These are phyloP conservation scores for Thamnophis sirtalis DNA, from an alignment of 2,113 vertebrate genomes.

Conservation along the genomic window DNA sequence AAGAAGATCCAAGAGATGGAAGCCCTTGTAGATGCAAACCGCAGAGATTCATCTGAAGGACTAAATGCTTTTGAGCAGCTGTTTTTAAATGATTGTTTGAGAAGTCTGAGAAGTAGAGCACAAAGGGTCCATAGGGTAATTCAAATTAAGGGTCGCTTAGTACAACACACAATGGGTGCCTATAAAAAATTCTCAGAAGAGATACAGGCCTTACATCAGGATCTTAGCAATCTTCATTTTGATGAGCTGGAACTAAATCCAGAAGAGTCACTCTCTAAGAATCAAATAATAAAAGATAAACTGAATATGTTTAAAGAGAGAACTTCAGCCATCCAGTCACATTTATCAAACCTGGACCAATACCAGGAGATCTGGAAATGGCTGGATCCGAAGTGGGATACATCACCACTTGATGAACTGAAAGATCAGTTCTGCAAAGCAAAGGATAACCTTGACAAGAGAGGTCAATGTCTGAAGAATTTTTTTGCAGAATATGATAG, in stretches of 20 bases:
- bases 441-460: slow-evolving; percentile 65
- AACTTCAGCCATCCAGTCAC: slow-evolving; percentile 40
- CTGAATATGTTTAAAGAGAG: slow-evolving; percentile 47
- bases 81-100: slow-evolving; percentile 76
- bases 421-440: slow-evolving; percentile 53
- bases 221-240: slow-evolving; percentile 60
- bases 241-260: slow-evolving; percentile 34
- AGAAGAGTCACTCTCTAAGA: slow-evolving; percentile 9
- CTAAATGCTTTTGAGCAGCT: slow-evolving; percentile 78
- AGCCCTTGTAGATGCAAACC: slow-evolving; percentile 65
- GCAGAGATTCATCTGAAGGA: slow-evolving; percentile 68
- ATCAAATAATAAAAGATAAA: slow-evolving; percentile 38
- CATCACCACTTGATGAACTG: slow-evolving; percentile 52
- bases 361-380: slow-evolving; percentile 67
- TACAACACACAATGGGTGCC: slow-evolving; percentile 64
- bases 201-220: slow-evolving; percentile 65
- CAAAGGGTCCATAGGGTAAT: slow-evolving; percentile 66
- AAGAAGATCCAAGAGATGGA: slow-evolving; percentile 71
- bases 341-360: slow-evolving; percentile 51
- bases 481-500: slow-evolving; percentile 61
- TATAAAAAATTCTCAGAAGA: slow-evolving; percentile 66
- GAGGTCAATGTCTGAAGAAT: slow-evolving; percentile 59
- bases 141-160: slow-evolving; percentile 66
- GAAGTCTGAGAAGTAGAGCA: slow-evolving; percentile 73
- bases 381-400: slow-evolving; percentile 63